A percentile compares a stretch with the other conserved stretches of the same genome.
phyloP scores from a whole-genome alignment of 2,888 invertebrate species.

The Periphyllus acericola region DNA sequence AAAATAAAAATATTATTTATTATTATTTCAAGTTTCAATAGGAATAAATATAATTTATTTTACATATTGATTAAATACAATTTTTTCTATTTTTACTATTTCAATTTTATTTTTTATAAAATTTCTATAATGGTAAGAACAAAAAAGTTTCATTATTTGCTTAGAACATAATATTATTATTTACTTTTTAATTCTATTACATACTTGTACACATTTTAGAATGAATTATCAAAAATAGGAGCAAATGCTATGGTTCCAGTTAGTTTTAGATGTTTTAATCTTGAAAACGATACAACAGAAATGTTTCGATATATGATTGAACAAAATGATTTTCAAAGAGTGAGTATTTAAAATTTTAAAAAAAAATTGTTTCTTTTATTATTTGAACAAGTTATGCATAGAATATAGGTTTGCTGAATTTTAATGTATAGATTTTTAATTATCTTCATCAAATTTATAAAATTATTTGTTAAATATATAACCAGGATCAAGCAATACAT shows the following conservation, averaged over 20 bases:
- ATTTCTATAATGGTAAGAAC: background rate
- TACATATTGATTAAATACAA: too few relatives aligned
- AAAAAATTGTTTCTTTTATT: background rate
- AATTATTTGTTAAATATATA: too few relatives aligned
- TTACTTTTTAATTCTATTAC: too few relatives aligned
- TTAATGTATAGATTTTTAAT: too few relatives aligned
- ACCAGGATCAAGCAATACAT: too few relatives aligned
- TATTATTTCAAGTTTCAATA: too few relatives aligned
- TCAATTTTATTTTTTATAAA: background rate
- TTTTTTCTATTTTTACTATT: too few relatives aligned
- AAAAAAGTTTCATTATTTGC: background rate
- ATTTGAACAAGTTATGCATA: background rate
- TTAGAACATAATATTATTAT: background rate
- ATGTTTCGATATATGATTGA: background rate
- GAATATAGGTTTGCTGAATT: background rate
- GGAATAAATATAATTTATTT: too few relatives aligned
- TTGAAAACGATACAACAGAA: background rate
- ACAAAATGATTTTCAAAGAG: constrained; percentile 1
- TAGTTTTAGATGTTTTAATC: background rate
- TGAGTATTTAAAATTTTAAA: background rate
- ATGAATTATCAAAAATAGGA: background rate
- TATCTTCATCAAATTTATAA: too few relatives aligned
- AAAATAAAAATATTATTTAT: too few relatives aligned
- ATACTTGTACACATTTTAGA: background rate
- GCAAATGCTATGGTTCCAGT: background rate